A percentile compares a stretch with the other conserved stretches of the same genome.
Evolutionary conservation across 2,797 vertebrate species (phyloP).

Genomic region (Ciconia nigra): DNA sequence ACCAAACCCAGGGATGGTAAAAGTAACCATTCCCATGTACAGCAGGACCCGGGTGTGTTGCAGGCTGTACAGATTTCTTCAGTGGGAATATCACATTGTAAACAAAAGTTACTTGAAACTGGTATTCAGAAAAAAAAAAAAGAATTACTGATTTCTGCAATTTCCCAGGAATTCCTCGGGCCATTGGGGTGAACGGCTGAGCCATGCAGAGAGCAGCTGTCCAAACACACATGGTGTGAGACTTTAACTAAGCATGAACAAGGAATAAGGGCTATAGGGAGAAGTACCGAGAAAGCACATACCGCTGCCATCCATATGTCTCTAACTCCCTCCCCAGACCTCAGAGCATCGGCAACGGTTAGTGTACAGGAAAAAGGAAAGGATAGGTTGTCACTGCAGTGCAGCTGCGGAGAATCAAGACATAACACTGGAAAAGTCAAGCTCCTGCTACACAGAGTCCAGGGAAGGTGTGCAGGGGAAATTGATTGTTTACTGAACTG

Average conservation of each 20-base stretch:
- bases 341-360: neutral
- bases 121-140: neutral
- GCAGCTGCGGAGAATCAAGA: neutral
- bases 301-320: neutral
- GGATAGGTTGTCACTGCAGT: neutral
- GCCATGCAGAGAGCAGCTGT: constrained; percentile 23
- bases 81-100: neutral
- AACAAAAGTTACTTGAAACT: neutral
- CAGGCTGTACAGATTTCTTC: neutral
- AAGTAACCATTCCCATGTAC: neutral
- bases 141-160: neutral
- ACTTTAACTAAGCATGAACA: constrained; percentile 24
- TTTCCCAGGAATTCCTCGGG: constrained; percentile 36
- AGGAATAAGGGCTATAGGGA: neutral
- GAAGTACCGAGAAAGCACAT: neutral
- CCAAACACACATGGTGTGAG: neutral
- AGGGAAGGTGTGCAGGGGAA: neutral
- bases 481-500: neutral
- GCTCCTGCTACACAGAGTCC: neutral
- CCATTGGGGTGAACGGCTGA: neutral
- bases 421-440: neutral
- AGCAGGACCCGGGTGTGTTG: neutral
- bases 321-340: neutral
- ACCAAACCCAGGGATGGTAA: neutral
- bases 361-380: neutral